These are phyloP conservation scores for Abrostola tripartita DNA, from an alignment of 2,888 invertebrate species.

Conservation along the genomic window DNA sequence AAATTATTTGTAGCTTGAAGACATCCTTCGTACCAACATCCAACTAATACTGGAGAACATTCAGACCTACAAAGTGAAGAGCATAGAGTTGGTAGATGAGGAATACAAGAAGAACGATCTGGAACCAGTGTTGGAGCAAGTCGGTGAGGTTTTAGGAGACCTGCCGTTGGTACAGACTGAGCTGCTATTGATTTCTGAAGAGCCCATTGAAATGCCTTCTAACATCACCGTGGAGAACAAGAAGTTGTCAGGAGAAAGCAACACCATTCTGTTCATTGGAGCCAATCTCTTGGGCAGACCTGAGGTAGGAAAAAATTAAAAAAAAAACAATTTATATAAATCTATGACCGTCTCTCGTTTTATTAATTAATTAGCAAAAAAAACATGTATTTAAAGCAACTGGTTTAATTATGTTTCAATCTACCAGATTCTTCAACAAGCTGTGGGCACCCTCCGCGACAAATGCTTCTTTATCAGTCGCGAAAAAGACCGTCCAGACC, in stretches of 20 bases:
- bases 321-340: too few species aligned
- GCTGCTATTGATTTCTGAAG: constrained; percentile 87
- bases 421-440: constrained; percentile 79
- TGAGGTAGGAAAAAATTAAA: constrained; percentile 78
- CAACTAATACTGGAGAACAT: constrained; percentile 93
- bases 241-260: constrained; percentile 87
- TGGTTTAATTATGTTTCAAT: constrained; percentile 1
- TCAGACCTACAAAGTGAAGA: constrained; percentile 89
- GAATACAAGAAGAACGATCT: constrained; percentile 84
- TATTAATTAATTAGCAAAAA: too few species aligned
- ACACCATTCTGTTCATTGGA: constrained; percentile 85
- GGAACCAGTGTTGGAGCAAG: constrained; percentile 84
- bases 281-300: constrained; percentile 84
- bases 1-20: constrained; percentile 70
- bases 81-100: constrained; percentile 86
- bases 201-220: constrained; percentile 80
- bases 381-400: too few species aligned
- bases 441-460: constrained; percentile 84
- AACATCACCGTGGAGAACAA: constrained; percentile 89
- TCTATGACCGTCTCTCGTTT: too few species aligned
- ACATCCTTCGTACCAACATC: constrained; percentile 89
- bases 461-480: constrained; percentile 90
- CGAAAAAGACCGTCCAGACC: constrained; percentile 85
- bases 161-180: constrained; percentile 91
- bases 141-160: constrained; percentile 90